Base-by-base conservation (phyloP, 2,888 invertebrate genomes). In the Ormyrus thymus region DNA sequence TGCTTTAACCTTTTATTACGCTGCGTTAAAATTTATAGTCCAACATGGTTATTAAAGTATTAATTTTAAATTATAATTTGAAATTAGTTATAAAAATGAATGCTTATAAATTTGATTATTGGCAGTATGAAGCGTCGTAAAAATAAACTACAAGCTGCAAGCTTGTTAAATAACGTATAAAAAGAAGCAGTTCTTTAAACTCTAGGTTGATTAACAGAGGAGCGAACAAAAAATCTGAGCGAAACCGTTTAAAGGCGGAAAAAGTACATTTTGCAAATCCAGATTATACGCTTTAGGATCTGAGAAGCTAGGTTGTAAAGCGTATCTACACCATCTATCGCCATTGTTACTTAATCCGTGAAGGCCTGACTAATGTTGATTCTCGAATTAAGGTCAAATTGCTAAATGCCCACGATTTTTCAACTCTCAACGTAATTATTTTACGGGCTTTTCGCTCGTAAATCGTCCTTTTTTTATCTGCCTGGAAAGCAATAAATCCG, bases 311-410 rank as follows among this genome's bases (percentile, higher is more conserved):
- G 7, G 6, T 45, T 10, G 7, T 10, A 45, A 59, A 61, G 61
- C 10, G 8, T 50, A 50, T 50, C 50, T 50, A 29, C 50, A 8
- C 65, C 13, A 7, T 15, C 8, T 65, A 65, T 65, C 65, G 43
- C 6, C 29, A 6, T 48, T 62, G 48, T 61, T 61, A 45, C 65
- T 65, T 51, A 65, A 65, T 65, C 65, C 51, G 7, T n/a, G 15
- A 65, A 65, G 15, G 15, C 51, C 51, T 15, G 6, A 15, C 7
- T 13, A 11, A 10, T 65, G 50, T 65, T 65, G 65, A 51, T 46
- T 51, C 29, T 8, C 11, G 51, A 65, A 65, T 65, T 65, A 65
- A 29, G 65, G 65, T 65, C 65, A 65, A 48, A 65, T 11, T 61
- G 65, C 65, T 65, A 29, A 29, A 29, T 65, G 29, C 65, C 29